phyloP scores from a whole-genome alignment of 2,113 vertebrate species.

The Emydocephalus ijimae region DNA sequence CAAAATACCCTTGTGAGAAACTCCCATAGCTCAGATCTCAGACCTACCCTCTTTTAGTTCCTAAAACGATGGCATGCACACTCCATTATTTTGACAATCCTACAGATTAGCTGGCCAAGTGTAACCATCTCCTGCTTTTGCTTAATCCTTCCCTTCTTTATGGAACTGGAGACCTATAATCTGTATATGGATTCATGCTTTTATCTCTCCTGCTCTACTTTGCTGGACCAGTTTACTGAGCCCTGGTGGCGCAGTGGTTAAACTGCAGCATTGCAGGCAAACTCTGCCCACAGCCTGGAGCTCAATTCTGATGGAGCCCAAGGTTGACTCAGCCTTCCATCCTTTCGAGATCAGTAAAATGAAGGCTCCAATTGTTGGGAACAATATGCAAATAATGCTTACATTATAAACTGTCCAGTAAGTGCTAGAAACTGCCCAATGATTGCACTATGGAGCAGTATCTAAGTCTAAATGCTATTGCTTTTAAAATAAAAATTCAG shows the following conservation, averaged over 20 bases:
- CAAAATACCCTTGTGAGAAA: neutral
- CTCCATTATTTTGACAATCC: neutral
- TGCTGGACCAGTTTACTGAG: neutral
- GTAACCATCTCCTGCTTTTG: neutral
- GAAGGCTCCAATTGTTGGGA: neutral
- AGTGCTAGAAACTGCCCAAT: neutral
- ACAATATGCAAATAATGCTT: neutral
- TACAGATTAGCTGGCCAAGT: neutral
- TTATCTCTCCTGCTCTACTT: neutral
- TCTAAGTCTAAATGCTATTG: neutral
- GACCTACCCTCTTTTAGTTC: neutral
- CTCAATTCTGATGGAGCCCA: neutral
- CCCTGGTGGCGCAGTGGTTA: neutral
- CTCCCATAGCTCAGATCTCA: neutral
- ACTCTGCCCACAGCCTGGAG: neutral
- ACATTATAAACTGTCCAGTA: neutral
- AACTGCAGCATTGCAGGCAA: neutral
- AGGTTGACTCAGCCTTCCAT: neutral
- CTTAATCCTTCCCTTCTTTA: neutral
- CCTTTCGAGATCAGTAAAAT: neutral
- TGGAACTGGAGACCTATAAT: neutral
- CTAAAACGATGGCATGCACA: neutral
- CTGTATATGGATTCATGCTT: neutral
- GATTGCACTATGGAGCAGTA: neutral
- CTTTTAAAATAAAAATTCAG: neutral